Evolutionary conservation across 2,113 vertebrate genomes (phyloP).

Genomic region (Phasianus colchicus): DNA sequence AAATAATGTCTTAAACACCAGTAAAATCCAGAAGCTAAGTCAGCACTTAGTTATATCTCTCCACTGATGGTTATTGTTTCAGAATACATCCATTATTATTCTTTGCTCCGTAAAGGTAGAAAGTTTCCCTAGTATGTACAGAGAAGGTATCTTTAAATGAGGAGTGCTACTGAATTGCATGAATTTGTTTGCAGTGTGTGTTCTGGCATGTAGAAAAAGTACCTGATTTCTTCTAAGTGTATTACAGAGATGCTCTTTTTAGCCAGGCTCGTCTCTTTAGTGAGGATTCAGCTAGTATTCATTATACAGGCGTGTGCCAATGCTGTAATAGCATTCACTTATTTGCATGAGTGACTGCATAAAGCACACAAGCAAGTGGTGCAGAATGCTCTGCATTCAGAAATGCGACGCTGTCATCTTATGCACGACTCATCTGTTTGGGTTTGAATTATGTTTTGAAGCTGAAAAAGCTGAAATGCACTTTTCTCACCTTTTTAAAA

Average conservation of each 20-base stretch:
- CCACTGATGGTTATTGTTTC: neutral
- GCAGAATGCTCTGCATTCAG: neutral
- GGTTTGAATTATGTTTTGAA: neutral
- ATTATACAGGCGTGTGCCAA: neutral
- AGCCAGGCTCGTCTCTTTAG: neutral
- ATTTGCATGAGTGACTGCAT: neutral
- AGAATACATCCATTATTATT: neutral
- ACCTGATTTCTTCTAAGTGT: neutral
- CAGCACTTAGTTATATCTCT: neutral
- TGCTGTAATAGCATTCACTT: neutral
- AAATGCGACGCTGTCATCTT: neutral
- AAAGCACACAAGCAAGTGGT: fast-evolving
- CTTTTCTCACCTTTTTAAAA: neutral
- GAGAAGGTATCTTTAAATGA: neutral
- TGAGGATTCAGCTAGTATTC: neutral
- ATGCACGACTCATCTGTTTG: neutral
- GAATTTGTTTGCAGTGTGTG: neutral
- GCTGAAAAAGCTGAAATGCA: neutral
- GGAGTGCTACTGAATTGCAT: neutral
- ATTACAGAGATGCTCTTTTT: neutral
- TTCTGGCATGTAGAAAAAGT: neutral
- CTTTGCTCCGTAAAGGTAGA: neutral
- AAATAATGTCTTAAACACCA: neutral
- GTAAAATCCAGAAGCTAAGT: neutral
- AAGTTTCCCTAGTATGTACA: neutral